Percentiles rank a stretch among this genome's conserved stretches.
phyloP scores from a whole-genome alignment of 2,888 invertebrate species.

The Lasioglossum malachurum region DNA sequence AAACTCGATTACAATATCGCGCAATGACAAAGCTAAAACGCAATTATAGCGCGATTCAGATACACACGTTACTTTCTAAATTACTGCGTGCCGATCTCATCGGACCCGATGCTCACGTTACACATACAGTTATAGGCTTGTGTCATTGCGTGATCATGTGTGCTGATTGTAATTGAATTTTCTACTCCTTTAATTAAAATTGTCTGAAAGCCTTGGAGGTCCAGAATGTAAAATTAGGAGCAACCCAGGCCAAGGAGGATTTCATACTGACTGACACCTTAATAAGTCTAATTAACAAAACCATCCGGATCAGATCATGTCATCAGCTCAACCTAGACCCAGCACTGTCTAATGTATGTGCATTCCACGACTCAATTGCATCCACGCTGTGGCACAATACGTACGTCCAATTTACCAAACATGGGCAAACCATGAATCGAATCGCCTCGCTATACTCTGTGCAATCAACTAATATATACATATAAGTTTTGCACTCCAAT shows the following conservation, averaged over 20 bases:
- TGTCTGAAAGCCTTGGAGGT: neutral
- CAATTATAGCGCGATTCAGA: slow-evolving; percentile 35
- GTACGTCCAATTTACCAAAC: slow-evolving; percentile 1
- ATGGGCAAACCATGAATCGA: neutral
- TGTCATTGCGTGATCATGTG: slow-evolving; percentile 9
- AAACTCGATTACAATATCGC: slow-evolving; percentile 23
- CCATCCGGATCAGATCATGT: slow-evolving; percentile 33
- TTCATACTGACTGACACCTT: neutral
- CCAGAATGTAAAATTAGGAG: neutral
- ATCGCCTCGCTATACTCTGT: neutral
- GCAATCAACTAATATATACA: neutral
- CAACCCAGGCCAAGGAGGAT: neutral
- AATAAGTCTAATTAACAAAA: slow-evolving; percentile 16
- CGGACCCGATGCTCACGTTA: slow-evolving; percentile 14
- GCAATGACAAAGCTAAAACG: slow-evolving; percentile 24
- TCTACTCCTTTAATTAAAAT: neutral
- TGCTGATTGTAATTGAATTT: neutral
- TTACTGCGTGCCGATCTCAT: slow-evolving; percentile 34
- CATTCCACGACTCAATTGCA: slow-evolving; percentile 14
- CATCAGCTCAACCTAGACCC: slow-evolving; percentile 41
- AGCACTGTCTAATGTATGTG: slow-evolving; percentile 22
- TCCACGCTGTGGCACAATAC: neutral
- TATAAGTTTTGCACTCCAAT: no score
- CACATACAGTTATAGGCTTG: slow-evolving; percentile 18
- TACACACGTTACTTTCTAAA: slow-evolving; percentile 40